These are phyloP conservation scores for Netelia fuscicornis DNA, from an alignment of 2,888 invertebrate species.

Conservation along the genomic window DNA sequence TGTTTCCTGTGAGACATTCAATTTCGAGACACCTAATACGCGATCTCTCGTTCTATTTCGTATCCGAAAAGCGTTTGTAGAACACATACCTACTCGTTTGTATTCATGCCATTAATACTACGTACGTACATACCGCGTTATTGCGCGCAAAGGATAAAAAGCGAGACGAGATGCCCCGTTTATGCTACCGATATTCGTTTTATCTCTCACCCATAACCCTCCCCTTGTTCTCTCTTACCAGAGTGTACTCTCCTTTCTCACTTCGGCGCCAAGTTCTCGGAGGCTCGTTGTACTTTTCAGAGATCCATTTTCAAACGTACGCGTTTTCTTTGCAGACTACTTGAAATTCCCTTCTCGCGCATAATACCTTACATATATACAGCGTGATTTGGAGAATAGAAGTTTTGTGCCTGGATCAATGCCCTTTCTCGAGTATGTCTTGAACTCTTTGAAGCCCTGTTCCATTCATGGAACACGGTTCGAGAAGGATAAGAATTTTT, in stretches of 20 bases:
- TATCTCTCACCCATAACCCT: constrained; percentile 22
- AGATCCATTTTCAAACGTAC: constrained; percentile 38
- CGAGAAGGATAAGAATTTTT: neutral
- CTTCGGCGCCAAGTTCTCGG: constrained; percentile 1
- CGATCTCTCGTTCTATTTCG: constrained; percentile 47
- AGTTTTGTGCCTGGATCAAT: constrained; percentile 44
- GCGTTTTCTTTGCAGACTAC: constrained; percentile 37
- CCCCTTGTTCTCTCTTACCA: constrained; percentile 19
- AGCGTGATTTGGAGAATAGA: constrained; percentile 51
- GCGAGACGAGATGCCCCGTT: neutral
- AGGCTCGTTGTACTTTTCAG: constrained; percentile 45
- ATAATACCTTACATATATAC: constrained; percentile 34
- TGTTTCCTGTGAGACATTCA: constrained; percentile 12
- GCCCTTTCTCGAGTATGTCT: constrained; percentile 38
- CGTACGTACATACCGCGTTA: neutral
- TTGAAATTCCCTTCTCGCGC: constrained; percentile 48
- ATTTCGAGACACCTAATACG: constrained; percentile 21
- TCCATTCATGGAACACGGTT: constrained; percentile 1
- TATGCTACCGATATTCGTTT: constrained; percentile 40
- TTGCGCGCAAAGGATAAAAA: constrained; percentile 10
- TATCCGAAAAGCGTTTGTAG: constrained; percentile 34
- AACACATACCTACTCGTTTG: constrained; percentile 39
- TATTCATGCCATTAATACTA: constrained; percentile 27
- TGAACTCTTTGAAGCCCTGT: constrained; percentile 22
- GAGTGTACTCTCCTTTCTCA: constrained; percentile 34